Evolutionary conservation across 1,140 invertebrate genomes (phyloP), one percentile per base, ranked within the genome.

Genomic region (Cydia amplana): DNA sequence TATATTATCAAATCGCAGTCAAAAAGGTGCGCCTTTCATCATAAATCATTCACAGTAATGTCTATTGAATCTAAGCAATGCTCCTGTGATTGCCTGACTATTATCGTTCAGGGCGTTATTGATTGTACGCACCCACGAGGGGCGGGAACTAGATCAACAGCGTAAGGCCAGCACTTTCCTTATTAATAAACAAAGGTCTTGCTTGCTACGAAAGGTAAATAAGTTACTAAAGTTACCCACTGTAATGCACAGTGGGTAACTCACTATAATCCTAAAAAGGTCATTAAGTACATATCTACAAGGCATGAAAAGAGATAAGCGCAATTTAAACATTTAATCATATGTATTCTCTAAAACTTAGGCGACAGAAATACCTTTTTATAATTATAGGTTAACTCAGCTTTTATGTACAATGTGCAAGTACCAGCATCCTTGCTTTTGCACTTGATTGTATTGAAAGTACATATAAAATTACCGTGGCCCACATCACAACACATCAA

Each of bases 21-120:
- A 6, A n/a, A 51, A 51, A 51, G 16, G 51, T 55, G 51, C 16
- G 49, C 4, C 49, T n/a, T 60, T 60, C 1, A 9, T 55, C 7
- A n/a, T 60, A 60, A 60, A 60, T 60, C 55, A 23, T 60, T 60
- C 7, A 60, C 12, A 23, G 18, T 60, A 23, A 60, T n/a, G 20
- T 9, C 18, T 12, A 60, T 5, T 23, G n/a, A 60, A 60, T 60
- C 18, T 12, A 60, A 18, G n/a, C n/a, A 16, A 60, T 23, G 51
- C 51, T 55, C 12, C 18, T 65, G 64, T 32, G 36, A 36, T 70
- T 70, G 65, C 32, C 73, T 74, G 76, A 60, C 79, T 78, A 82
- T 87, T 85, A 83, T 40, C 79, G 80, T 77, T 87, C 84, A 85
- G 84, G 83, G 84, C 78, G 84, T 87, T 85, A 87, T 87, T 87